Evolutionary conservation across 23 tunicate genomes (phyloP).

Genomic region (Ascidia mentula): DNA sequence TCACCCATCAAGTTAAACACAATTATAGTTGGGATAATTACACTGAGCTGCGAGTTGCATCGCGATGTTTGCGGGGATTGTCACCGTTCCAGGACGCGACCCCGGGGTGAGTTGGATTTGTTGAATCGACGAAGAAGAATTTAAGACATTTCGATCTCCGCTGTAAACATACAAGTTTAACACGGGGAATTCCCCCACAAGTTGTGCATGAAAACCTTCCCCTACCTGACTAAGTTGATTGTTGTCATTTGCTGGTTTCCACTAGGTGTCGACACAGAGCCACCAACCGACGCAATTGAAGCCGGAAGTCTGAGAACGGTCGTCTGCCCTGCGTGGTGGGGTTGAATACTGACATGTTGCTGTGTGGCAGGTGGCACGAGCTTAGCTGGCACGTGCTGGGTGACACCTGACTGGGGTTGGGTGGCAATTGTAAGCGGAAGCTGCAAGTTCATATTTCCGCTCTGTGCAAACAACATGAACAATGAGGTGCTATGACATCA

Average conservation of each 20-base stretch:
- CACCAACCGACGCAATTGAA: constrained; percentile 27
- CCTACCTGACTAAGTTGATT: constrained; percentile 49
- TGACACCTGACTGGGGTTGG: background rate
- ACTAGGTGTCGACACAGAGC: background rate
- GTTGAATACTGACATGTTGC: background rate
- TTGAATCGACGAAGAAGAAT: constrained; percentile 37
- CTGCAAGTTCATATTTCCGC: constrained; percentile 28
- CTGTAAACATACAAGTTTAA: background rate
- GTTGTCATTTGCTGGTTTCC: constrained; percentile 54
- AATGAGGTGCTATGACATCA: too few relatives aligned
- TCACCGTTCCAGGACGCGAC: constrained; percentile 32
- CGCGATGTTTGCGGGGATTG: constrained; percentile 59
- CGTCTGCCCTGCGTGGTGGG: background rate
- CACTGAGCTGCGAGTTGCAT: constrained; percentile 75
- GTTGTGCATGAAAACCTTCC: background rate
- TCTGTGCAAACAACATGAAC: too few relatives aligned
- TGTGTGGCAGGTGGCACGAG: background rate
- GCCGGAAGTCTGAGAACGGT: constrained; percentile 63
- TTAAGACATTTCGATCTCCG: constrained; percentile 24
- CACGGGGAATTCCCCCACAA: background rate
- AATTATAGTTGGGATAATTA: background rate
- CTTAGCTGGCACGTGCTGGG: constrained; percentile 5
- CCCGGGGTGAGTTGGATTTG: constrained; percentile 40
- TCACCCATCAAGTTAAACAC: too few relatives aligned
- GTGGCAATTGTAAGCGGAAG: constrained; percentile 18